A percentile compares a stretch with the other conserved stretches of the same genome.
phyloP scores from a whole-genome alignment of 2,113 vertebrate genomes.

The Leiothrix lutea region DNA sequence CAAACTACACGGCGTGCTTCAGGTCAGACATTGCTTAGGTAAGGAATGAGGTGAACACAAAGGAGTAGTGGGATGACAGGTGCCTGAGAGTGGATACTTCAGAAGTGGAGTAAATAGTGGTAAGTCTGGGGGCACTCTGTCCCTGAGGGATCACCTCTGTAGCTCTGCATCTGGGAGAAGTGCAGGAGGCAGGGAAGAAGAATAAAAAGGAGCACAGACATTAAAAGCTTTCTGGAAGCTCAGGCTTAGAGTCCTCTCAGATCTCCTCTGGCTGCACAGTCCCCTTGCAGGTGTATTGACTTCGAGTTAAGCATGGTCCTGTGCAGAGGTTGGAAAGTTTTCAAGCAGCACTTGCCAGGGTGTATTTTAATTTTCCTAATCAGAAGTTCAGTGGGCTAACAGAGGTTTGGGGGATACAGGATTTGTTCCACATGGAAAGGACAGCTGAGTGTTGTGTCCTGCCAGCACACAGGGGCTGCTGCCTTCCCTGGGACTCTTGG shows the following conservation, averaged over 20 bases:
- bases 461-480: rapidly evolving
- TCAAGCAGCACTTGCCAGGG: neutral
- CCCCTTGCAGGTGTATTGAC: neutral
- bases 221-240: neutral
- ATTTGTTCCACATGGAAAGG: neutral
- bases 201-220: neutral
- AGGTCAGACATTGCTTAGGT: neutral
- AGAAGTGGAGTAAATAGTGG: neutral
- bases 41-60: neutral
- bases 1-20: neutral
- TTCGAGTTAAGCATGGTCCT: neutral
- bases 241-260: neutral
- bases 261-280: neutral
- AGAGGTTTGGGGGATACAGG: neutral
- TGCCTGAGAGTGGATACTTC: neutral
- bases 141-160: neutral
- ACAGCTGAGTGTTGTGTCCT: rapidly evolving
- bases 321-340: neutral
- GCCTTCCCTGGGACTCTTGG: neutral
- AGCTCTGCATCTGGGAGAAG: neutral
- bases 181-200: neutral
- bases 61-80: neutral
- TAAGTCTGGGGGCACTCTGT: neutral
- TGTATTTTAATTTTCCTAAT: neutral
- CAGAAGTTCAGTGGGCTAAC: neutral